These are phyloP conservation scores for Rhopalosiphum padi DNA, from an alignment of 1,140 invertebrate genomes.

Conservation along the genomic window DNA sequence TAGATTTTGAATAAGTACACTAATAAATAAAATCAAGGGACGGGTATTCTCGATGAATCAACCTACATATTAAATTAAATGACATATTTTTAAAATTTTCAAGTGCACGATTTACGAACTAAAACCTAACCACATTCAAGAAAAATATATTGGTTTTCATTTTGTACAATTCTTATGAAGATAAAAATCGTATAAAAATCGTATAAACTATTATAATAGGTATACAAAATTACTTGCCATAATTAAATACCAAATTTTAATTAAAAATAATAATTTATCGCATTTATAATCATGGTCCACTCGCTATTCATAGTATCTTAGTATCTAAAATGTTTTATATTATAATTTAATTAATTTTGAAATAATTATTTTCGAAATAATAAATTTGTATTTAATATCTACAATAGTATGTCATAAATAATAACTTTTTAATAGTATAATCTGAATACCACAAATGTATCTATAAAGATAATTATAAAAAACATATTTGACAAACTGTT, in stretches of 20 bases:
- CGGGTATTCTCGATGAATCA: too few relatives aligned
- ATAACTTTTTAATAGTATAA: background rate
- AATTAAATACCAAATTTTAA: constrained; percentile 6
- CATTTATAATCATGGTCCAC: background rate
- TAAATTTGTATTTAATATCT: background rate
- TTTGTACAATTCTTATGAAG: background rate
- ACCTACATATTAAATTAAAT: too few relatives aligned
- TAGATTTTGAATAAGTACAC: too few relatives aligned
- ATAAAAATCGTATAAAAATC: background rate
- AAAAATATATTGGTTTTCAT: background rate
- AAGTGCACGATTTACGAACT: too few relatives aligned
- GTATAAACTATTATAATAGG: background rate
- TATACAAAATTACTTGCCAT: background rate
- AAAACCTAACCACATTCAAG: background rate
- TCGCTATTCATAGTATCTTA: background rate
- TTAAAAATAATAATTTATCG: constrained; percentile 7
- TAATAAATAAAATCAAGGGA: too few relatives aligned
- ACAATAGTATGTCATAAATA: background rate
- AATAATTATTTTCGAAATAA: background rate
- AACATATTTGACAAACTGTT: background rate
- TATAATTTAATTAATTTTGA: background rate
- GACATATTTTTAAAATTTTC: too few relatives aligned
- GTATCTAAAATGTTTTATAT: background rate
- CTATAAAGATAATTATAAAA: background rate
- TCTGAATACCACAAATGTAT: background rate